Evolutionary conservation across 2,113 vertebrate species (phyloP).

Genomic region (Vombatus ursinus): DNA sequence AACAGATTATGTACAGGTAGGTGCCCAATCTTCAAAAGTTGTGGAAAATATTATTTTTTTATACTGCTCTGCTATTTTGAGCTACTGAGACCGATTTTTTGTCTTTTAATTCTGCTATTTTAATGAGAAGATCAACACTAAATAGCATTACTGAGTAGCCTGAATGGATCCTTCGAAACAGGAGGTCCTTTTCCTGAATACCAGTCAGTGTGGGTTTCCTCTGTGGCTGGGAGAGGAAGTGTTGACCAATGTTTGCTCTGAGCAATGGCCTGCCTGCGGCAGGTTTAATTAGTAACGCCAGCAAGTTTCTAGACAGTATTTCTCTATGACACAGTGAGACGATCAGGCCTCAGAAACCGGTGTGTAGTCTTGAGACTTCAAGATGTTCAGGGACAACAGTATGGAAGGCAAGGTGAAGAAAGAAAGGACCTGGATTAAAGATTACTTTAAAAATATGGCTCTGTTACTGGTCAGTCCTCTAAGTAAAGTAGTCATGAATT

Average conservation of each 20-base stretch:
- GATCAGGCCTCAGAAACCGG: constrained; percentile 70
- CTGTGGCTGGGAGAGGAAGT: constrained; percentile 70
- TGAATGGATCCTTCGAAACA: constrained; percentile 76
- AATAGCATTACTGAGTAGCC: constrained; percentile 61
- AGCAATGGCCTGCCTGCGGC: constrained; percentile 69
- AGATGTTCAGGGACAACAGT: constrained; percentile 61
- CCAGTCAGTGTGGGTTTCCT: constrained; percentile 73
- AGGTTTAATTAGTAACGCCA: constrained; percentile 59
- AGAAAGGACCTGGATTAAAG: constrained; percentile 37
- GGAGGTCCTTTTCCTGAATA: constrained; percentile 69
- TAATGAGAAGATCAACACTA: constrained; percentile 67
- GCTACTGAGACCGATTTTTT: constrained; percentile 73
- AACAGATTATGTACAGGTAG: constrained; percentile 63
- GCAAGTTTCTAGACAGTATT: constrained; percentile 70
- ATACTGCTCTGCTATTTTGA: constrained; percentile 73
- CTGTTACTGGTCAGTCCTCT: neutral
- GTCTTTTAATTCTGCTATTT: constrained; percentile 74
- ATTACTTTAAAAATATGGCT: constrained; percentile 51
- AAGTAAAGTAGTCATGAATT: constrained; percentile 23
- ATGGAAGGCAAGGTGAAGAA: constrained; percentile 62
- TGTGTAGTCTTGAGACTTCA: constrained; percentile 67
- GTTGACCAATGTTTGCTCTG: constrained; percentile 77
- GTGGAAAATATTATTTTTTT: constrained; percentile 78
- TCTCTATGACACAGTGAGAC: constrained; percentile 50
- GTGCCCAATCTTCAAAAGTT: constrained; percentile 75